phyloP scores from a whole-genome alignment of 2,888 invertebrate genomes.

The Lasioglossum figueresi region DNA sequence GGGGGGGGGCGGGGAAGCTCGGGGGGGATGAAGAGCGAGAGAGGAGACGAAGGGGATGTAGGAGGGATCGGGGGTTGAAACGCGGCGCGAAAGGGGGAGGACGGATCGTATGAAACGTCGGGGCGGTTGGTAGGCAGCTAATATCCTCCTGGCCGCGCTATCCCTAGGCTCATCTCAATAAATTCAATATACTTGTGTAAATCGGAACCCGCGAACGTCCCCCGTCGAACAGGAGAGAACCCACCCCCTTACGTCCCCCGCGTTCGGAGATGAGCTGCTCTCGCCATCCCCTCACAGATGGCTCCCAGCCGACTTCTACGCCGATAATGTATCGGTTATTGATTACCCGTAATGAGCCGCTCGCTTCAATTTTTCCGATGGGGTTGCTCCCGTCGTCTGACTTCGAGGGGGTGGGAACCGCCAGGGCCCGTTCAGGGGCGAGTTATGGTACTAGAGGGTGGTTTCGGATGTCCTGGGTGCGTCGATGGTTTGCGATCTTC shows the following conservation, averaged over 20 bases:
- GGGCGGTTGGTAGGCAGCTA: conserved; percentile 83
- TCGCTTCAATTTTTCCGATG: conserved; percentile 62
- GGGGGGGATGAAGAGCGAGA: neutral
- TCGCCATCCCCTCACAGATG: conserved; percentile 50
- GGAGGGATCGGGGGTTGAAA: conserved; percentile 32
- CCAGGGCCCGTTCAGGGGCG: neutral
- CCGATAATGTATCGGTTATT: conserved; percentile 81
- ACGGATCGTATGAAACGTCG: conserved; percentile 76
- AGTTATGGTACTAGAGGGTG: neutral
- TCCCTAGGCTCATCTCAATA: conserved; percentile 84
- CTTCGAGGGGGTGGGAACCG: neutral
- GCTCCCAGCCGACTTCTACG: conserved; percentile 33
- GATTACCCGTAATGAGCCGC: conserved; percentile 80
- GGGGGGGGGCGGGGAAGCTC: neutral
- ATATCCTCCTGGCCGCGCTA: conserved; percentile 84
- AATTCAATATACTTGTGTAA: conserved; percentile 84
- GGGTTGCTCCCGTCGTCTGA: neutral
- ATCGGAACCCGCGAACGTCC: conserved; percentile 75
- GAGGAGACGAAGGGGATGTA: neutral
- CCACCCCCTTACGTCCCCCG: conserved; percentile 24
- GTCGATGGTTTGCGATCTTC: neutral
- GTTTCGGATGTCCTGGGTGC: neutral
- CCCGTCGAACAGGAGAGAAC: conserved; percentile 54
- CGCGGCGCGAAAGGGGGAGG: conserved; percentile 47
- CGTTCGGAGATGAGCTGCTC: conserved; percentile 78